phyloP scores from a whole-genome alignment of 2,797 vertebrate species.

The Coilia nasus region DNA sequence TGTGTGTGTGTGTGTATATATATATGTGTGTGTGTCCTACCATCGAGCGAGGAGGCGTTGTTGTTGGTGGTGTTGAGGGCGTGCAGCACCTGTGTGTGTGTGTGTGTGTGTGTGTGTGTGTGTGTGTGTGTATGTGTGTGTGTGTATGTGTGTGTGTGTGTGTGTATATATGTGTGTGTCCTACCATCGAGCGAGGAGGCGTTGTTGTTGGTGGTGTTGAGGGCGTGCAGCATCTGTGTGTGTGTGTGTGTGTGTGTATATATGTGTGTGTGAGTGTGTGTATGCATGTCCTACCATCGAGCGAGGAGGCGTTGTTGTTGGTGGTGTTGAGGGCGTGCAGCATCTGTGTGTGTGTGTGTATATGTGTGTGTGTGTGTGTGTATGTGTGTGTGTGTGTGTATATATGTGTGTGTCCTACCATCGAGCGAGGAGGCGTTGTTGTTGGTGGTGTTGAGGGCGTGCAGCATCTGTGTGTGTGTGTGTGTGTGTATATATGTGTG shows the following conservation, averaged over 20 bases:
- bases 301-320: neutral
- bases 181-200: no score
- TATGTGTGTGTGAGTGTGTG: neutral
- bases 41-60: no score
- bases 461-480: neutral
- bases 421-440: neutral
- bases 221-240: no score
- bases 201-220: no score
- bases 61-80: neutral
- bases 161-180: neutral
- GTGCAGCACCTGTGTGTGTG: neutral
- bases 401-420: neutral
- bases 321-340: neutral
- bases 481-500: neutral
- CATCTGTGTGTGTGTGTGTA: no score
- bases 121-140: conserved; percentile 29
- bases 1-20: conserved; percentile 33
- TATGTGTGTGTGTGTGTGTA: neutral
- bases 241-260: no score
- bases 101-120: neutral
- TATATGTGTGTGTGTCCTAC: no score
- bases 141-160: no score
- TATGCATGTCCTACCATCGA: neutral
- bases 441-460: neutral
- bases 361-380: no score